Conservation (phyloP, 2,797 vertebrate genomes). For the Acanthurus tractus region DNA sequence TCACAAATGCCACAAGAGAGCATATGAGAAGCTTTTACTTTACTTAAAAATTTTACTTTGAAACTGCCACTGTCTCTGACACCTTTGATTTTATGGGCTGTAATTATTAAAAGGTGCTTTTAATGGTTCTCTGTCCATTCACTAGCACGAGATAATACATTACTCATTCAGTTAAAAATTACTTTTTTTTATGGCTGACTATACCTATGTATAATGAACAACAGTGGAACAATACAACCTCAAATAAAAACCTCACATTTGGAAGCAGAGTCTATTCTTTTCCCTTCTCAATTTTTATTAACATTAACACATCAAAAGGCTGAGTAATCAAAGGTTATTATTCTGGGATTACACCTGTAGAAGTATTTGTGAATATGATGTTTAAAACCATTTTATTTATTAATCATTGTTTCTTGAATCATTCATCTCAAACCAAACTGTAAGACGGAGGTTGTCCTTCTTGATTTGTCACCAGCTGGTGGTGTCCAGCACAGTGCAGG, state of each 20-base stretch:
- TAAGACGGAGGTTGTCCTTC: constrained; percentile 5
- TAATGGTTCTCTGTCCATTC: neutral
- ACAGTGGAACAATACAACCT: constrained; percentile 7
- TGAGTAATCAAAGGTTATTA: neutral
- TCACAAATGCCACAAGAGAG: constrained; percentile 67
- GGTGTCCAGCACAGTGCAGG: constrained; percentile 16
- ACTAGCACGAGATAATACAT: neutral
- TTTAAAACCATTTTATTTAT: neutral
- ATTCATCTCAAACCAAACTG: constrained; percentile 4
- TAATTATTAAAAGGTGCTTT: constrained; percentile 35
- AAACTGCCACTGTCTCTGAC: constrained; percentile 26
- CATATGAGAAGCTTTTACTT: constrained; percentile 37
- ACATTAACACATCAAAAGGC: neutral
- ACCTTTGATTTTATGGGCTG: constrained; percentile 28
- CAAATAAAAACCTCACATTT: constrained; percentile 23
- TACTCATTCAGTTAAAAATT: constrained; percentile 16
- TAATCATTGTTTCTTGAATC: constrained; percentile 4
- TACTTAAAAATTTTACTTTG: constrained; percentile 32
- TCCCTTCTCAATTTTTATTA: neutral
- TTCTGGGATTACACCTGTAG: neutral
- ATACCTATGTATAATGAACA: constrained; percentile 2
- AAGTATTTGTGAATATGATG: neutral
- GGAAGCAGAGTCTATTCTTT: constrained; percentile 13
- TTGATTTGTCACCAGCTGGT: constrained; percentile 30
- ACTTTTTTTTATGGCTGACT: neutral